Evolutionary conservation across 1,140 invertebrate species (phyloP).

Genomic region (Pentalonia nigronervosa): DNA sequence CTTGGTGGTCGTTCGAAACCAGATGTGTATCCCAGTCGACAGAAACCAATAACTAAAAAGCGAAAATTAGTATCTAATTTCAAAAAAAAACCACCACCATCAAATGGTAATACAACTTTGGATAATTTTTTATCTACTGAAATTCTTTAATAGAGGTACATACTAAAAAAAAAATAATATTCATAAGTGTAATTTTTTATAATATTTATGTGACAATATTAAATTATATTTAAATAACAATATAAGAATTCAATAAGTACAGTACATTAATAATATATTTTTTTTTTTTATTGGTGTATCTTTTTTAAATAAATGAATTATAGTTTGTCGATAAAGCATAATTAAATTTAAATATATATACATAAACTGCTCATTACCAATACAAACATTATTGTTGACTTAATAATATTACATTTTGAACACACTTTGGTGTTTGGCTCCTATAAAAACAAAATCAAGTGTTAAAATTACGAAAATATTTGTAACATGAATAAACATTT

Average conservation of each 20-base stretch:
- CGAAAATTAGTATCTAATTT: slow-evolving; percentile 51
- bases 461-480: background rate
- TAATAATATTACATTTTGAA: slow-evolving; percentile 25
- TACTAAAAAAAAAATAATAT: background rate
- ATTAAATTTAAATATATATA: slow-evolving; percentile 6
- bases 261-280: background rate
- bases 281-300: background rate
- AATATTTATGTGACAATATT: background rate
- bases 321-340: background rate
- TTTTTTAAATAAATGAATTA: background rate
- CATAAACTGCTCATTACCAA: slow-evolving; percentile 20
- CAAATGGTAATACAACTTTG: slow-evolving; percentile 46
- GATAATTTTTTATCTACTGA: slow-evolving; percentile 49
- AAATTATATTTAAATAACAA: background rate
- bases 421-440: slow-evolving; percentile 48
- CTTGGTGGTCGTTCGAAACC: slow-evolving; percentile 53
- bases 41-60: slow-evolving; percentile 32
- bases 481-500: background rate
- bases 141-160: slow-evolving; percentile 2
- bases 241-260: background rate
- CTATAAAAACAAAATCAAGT: slow-evolving; percentile 17
- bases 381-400: background rate
- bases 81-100: slow-evolving; percentile 40
- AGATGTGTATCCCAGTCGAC: slow-evolving; percentile 28
- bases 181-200: background rate